Evolutionary conservation across 2,888 invertebrate genomes (phyloP).

Genomic region (Lasioglossum vierecki): DNA sequence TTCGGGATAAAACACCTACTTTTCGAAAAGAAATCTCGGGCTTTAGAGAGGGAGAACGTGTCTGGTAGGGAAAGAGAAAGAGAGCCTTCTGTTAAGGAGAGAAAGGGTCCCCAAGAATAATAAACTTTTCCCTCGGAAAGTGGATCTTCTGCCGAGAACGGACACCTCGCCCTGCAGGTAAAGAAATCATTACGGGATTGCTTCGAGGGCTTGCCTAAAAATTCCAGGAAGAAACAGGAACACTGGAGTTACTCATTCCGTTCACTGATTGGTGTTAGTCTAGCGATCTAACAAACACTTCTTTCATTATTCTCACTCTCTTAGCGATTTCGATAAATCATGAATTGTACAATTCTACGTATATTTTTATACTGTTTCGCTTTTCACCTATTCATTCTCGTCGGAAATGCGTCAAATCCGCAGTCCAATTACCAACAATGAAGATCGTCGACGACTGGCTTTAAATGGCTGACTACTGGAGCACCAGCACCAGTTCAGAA

Average conservation of each 20-base stretch:
- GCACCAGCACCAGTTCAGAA: background rate
- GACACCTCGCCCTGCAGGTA: background rate
- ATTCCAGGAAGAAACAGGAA: background rate
- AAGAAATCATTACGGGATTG: background rate
- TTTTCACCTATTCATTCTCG: background rate
- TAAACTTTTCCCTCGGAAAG: constrained; percentile 4
- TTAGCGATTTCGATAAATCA: too few species aligned
- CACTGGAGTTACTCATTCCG: background rate
- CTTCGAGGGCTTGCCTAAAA: background rate
- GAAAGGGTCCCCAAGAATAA: background rate
- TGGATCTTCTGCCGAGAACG: background rate
- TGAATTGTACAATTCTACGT: background rate
- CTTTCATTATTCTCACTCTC: background rate
- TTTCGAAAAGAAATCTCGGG: constrained; percentile 8
- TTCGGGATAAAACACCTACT: constrained; percentile 8
- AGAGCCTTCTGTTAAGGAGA: background rate
- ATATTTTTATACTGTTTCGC: background rate
- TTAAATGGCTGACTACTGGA: background rate
- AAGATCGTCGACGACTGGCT: background rate
- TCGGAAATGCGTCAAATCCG: background rate
- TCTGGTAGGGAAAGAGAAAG: background rate
- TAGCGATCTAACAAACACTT: background rate
- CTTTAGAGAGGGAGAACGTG: background rate
- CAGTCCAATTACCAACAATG: background rate
- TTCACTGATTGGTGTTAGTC: background rate